Conservation (phyloP, 1,140 invertebrate species). For the Spodoptera frugiperda region DNA sequence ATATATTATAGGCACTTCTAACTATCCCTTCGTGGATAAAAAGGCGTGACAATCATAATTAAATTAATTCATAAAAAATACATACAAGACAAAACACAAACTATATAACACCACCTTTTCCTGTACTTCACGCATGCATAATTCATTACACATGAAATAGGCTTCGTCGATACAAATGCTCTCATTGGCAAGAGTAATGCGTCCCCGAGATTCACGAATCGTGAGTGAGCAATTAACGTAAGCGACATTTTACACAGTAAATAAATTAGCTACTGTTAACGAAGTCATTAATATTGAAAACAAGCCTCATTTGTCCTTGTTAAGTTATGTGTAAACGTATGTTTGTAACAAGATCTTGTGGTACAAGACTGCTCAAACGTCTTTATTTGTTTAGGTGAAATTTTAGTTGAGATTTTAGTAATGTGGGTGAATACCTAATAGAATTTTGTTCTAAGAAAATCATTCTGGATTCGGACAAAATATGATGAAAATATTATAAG, state of each 20-base stretch:
- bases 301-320: conserved; percentile 36
- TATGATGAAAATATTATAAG: too few species aligned
- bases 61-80: too few species aligned
- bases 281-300: conserved; percentile 40
- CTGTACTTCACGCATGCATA: conserved; percentile 4
- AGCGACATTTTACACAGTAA: conserved; percentile 29
- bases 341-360: conserved; percentile 16
- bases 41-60: too few species aligned
- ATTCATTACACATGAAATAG: conserved; percentile 31
- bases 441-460: too few species aligned
- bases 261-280: conserved; percentile 35
- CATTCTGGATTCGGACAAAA: too few species aligned
- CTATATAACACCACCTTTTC: too few species aligned
- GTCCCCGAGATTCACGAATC: conserved; percentile 19
- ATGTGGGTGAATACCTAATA: too few species aligned
- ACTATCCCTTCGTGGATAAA: too few species aligned
- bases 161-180: conserved; percentile 29
- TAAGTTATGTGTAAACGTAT: background rate
- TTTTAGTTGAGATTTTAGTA: too few species aligned
- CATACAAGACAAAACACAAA: background rate
- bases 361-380: background rate
- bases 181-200: conserved; percentile 33
- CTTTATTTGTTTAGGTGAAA: background rate
- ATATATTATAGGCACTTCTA: too few species aligned
- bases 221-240: conserved; percentile 30